These are phyloP conservation scores for Psittacula derbiana DNA, from an alignment of 2,797 vertebrate species.

Conservation along the genomic window DNA sequence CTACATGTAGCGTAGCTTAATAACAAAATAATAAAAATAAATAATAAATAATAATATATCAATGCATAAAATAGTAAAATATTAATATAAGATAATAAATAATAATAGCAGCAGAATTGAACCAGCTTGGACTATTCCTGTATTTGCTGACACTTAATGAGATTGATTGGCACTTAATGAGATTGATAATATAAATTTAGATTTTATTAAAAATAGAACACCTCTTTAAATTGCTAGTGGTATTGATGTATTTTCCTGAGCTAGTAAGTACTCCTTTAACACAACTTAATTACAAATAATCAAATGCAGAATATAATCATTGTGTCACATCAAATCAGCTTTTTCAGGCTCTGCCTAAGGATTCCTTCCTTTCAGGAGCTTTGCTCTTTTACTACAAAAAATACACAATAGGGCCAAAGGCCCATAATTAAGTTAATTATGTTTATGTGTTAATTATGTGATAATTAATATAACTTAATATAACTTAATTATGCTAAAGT, in stretches of 20 bases:
- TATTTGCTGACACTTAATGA: not conserved
- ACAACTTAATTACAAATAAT: not conserved
- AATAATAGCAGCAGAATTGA: not conserved
- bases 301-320: not conserved
- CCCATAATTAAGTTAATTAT: not conserved
- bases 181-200: not conserved
- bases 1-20: not conserved
- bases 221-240: not conserved
- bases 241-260: not conserved
- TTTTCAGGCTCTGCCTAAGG: not conserved
- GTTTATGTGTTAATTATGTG: no score
- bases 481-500: not conserved
- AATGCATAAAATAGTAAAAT: not conserved
- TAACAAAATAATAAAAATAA: not conserved
- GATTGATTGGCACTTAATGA: not conserved
- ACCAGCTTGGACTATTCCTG: not conserved
- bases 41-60: not conserved
- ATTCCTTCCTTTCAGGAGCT: not conserved
- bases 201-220: not conserved
- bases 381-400: not conserved
- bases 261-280: not conserved
- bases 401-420: not conserved
- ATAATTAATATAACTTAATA: no score
- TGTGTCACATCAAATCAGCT: not conserved
- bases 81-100: not conserved